Percentiles rank a stretch among this genome's conserved stretches.
Conservation (phyloP, 2,113 vertebrate genomes). For the Nansenia antarctica region DNA sequence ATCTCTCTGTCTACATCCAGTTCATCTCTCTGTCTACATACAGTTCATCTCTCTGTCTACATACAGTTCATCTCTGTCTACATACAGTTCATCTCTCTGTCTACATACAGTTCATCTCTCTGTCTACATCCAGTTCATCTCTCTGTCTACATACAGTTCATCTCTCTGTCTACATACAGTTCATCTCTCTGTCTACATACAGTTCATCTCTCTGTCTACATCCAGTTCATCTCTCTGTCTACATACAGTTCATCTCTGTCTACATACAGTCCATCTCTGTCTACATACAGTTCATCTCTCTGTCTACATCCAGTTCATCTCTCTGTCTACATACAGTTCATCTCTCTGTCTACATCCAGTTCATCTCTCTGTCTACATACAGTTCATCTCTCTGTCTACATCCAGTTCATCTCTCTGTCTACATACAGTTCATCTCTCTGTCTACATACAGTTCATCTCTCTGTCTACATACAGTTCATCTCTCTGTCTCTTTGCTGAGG, state of each 20-base stretch:
- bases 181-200: slow-evolving; percentile 14
- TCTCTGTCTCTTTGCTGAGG: slow-evolving; percentile 10
- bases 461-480: slow-evolving; percentile 10
- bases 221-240: slow-evolving; percentile 10
- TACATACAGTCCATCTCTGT: too few species aligned
- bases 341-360: slow-evolving; percentile 14
- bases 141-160: slow-evolving; percentile 10
- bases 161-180: slow-evolving; percentile 14
- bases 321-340: slow-evolving; percentile 10
- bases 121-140: slow-evolving; percentile 7
- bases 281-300: neutral
- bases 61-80: too few species aligned
- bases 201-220: slow-evolving; percentile 11
- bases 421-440: slow-evolving; percentile 4
- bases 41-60: slow-evolving; percentile 10
- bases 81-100: slow-evolving; percentile 7
- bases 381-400: slow-evolving; percentile 11
- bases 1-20: slow-evolving; percentile 14
- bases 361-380: slow-evolving; percentile 14
- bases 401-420: slow-evolving; percentile 10
- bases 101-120: slow-evolving; percentile 3
- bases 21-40: slow-evolving; percentile 14
- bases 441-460: slow-evolving; percentile 5
- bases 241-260: neutral
- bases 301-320: slow-evolving; percentile 7